phyloP scores from a whole-genome alignment of 2,797 vertebrate genomes.

The Halcyon chelicuti region DNA sequence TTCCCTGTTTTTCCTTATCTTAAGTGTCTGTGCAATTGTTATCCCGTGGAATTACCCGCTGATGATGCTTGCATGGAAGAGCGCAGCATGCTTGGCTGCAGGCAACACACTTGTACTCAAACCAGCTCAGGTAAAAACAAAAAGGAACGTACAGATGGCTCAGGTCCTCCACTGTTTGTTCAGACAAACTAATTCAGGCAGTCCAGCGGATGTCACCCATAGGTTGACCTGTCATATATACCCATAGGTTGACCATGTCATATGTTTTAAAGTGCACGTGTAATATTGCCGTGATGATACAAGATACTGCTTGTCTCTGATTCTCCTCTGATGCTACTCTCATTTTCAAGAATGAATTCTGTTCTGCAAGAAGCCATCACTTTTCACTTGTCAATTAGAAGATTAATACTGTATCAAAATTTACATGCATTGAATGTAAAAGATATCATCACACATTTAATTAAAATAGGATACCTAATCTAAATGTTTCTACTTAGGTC shows the following conservation, averaged over 20 bases:
- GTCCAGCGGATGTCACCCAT: neutral
- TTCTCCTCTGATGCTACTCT: neutral
- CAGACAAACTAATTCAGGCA: neutral
- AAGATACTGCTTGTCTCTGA: neutral
- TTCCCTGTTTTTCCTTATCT: neutral
- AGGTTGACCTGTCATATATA: neutral
- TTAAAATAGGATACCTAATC: neutral
- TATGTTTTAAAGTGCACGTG: neutral
- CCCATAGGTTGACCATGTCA: neutral
- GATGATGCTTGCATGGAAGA: constrained; percentile 99
- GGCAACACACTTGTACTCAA: constrained; percentile 96
- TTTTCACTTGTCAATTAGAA: neutral
- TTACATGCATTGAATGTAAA: neutral
- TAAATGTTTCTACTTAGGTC: constrained; percentile 81
- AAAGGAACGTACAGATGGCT: neutral
- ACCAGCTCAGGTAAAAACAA: constrained; percentile 88
- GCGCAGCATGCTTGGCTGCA: constrained; percentile 92
- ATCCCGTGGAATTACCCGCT: constrained; percentile 98
- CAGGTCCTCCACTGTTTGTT: neutral
- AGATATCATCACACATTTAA: neutral
- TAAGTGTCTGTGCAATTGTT: constrained; percentile 93
- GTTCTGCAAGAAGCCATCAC: neutral
- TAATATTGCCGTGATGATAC: neutral
- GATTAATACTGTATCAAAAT: neutral
- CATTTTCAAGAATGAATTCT: neutral